These are phyloP conservation scores for Rutilus rutilus DNA, from an alignment of 2,113 vertebrate species.

Conservation along the genomic window DNA sequence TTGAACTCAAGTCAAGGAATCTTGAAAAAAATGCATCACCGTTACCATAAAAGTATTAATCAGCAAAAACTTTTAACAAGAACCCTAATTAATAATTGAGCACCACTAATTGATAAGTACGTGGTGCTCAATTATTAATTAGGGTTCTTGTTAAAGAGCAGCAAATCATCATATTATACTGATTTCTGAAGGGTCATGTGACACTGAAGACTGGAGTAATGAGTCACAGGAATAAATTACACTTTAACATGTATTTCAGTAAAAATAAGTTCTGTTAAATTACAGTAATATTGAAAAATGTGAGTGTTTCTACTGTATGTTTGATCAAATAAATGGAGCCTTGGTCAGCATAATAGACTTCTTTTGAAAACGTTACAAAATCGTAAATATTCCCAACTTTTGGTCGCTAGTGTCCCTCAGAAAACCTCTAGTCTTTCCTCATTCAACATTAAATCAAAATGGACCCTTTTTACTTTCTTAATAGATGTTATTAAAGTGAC, in stretches of 20 bases:
- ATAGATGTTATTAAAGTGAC: not conserved
- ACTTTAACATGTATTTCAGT: not conserved
- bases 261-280: not conserved
- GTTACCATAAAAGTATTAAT: not conserved
- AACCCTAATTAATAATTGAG: not conserved
- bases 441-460: not conserved
- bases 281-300: not conserved
- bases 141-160: too few species aligned
- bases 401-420: not conserved
- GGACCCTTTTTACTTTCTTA: not conserved
- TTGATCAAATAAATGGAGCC: not conserved
- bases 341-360: not conserved
- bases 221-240: not conserved
- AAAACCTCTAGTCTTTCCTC: not conserved
- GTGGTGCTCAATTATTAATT: too few species aligned
- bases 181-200: not conserved
- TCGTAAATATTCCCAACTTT: not conserved
- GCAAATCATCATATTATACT: not conserved
- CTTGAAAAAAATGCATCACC: not conserved
- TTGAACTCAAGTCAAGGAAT: not conserved
- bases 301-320: not conserved
- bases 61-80: too few species aligned
- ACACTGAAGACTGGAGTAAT: not conserved
- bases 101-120: not conserved
- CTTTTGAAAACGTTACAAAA: not conserved